Base-by-base conservation (phyloP, 2,888 invertebrate species). In the Vanessa cardui region DNA sequence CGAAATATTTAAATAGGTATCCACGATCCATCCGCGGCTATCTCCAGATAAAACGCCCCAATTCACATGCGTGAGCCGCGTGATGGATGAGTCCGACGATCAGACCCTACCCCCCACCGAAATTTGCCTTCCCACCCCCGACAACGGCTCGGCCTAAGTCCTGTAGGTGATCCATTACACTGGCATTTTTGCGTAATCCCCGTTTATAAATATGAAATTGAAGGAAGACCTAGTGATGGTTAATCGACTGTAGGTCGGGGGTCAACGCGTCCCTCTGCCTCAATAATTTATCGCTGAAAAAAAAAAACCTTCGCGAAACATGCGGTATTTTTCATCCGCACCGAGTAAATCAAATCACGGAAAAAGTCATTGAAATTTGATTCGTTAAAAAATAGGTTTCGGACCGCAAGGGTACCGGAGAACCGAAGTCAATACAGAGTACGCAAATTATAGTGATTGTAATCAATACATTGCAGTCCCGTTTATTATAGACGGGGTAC, bases 141-240 rank as follows among this genome's bases (percentile, higher is more conserved):
- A 73, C 78, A 78, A 83, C 82, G 82, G 83, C 82, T 81, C 84
- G 82, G 83, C 86, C 88, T 87, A 87, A 90, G 89, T 86, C 89
- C 90, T 87, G 80, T 90, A 89, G 92, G 92, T 92, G 91, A 92
- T 92, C 92, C 91, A 92, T 92, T 92, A 92, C 89, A 83, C 87
- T 84, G 89, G 87, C 89, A 89, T 92, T 92, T 92, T 92, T 92
- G 90, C 91, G 90, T 92, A 92, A 92, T 90, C 92, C 90, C 83
- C 91, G 91, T 90, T 90, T 92, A 92, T 92, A 92, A 92, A 92
- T 92, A 92, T 92, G 92, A 92, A 92, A 90, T 92, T 92, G 90
- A 90, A 89, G 90, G 90, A 90, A 90, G 90, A 90, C 85, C 88
- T 85, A 85, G 86, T 87, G 89, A 90, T 91, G 91, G 84, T 92